Conservation (phyloP, 2,888 invertebrate species). For the Cordilura impudica region DNA sequence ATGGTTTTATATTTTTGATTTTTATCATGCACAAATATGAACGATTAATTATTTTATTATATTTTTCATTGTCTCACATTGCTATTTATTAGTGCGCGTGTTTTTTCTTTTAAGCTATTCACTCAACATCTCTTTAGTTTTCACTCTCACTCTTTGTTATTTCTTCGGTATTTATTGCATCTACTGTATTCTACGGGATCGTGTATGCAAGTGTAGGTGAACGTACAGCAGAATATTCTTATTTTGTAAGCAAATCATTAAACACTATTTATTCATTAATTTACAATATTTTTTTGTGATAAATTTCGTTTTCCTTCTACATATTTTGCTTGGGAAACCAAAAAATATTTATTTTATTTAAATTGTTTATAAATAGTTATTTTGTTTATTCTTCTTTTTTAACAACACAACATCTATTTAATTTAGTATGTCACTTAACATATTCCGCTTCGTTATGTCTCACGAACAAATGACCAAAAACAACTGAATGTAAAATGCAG, state of each 20-base stretch:
- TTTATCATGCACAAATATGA: conserved; percentile 30
- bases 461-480: conserved; percentile 42
- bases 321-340: neutral
- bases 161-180: conserved; percentile 26
- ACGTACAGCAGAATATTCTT: conserved; percentile 37
- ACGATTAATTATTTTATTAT: conserved; percentile 27
- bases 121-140: neutral
- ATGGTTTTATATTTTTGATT: conserved; percentile 26
- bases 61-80: conserved; percentile 27
- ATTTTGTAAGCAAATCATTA: neutral
- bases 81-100: conserved; percentile 34
- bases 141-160: conserved; percentile 16
- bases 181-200: conserved; percentile 4
- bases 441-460: conserved; percentile 5
- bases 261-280: neutral
- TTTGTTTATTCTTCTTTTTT: neutral
- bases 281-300: neutral
- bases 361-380: neutral
- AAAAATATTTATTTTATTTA: no score
- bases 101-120: conserved; percentile 29
- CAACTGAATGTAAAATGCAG: conserved; percentile 40
- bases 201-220: conserved; percentile 48
- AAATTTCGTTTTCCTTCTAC: neutral
- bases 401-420: neutral
- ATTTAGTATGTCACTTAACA: neutral